These are phyloP conservation scores for Malachius bipustulatus DNA, from an alignment of 2,888 invertebrate genomes.

Conservation along the genomic window DNA sequence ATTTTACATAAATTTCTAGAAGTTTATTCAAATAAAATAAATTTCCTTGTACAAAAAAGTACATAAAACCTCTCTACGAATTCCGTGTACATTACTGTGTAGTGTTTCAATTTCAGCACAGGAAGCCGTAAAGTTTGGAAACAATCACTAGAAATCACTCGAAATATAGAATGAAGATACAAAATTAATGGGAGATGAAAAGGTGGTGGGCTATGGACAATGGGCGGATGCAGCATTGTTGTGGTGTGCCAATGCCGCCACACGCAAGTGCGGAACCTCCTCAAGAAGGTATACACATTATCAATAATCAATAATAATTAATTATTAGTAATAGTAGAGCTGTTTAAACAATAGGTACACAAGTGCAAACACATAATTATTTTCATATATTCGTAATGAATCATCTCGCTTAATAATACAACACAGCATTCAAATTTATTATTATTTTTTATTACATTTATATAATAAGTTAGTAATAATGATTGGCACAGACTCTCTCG, in stretches of 20 bases:
- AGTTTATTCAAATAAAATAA: conserved; percentile 28
- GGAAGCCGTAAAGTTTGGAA: too few relatives aligned
- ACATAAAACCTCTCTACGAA: conserved; percentile 29
- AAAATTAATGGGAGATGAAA: conserved; percentile 22
- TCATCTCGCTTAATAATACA: conserved; percentile 42
- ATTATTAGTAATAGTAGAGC: not conserved
- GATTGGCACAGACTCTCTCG: conserved; percentile 39
- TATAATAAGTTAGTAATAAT: conserved; percentile 30
- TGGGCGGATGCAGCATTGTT: conserved; percentile 28
- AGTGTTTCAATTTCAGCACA: too few relatives aligned
- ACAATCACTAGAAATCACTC: conserved; percentile 34
- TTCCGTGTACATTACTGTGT: too few relatives aligned
- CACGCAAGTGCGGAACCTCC: conserved; percentile 20
- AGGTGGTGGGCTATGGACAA: conserved; percentile 22
- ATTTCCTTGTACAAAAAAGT: conserved; percentile 29
- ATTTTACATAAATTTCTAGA: conserved; percentile 24
- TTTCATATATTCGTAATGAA: conserved; percentile 35
- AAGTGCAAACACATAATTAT: conserved; percentile 37
- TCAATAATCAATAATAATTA: too few relatives aligned
- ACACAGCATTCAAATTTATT: conserved; percentile 39
- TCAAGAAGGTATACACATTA: conserved; percentile 31
- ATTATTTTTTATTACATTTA: conserved; percentile 37
- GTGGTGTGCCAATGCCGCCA: too few relatives aligned
- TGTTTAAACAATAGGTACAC: conserved; percentile 23
- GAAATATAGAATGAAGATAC: conserved; percentile 21